phyloP scores from a whole-genome alignment of 1,140 invertebrate genomes.

The Plutomurus gul region DNA sequence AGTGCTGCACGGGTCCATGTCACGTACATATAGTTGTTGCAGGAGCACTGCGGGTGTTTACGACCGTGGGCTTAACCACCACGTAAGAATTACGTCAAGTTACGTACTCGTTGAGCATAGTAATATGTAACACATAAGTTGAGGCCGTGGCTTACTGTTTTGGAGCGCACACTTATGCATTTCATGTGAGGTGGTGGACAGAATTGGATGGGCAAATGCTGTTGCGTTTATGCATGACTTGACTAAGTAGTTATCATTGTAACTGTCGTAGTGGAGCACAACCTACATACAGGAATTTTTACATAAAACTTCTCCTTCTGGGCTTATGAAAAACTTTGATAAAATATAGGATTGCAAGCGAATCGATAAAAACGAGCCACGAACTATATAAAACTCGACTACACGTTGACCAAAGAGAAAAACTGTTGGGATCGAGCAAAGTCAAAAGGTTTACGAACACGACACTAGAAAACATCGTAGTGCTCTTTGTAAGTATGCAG shows the following conservation, averaged over 20 bases:
- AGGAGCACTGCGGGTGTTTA: too few species aligned
- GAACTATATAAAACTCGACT: background rate
- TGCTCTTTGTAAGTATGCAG: slow-evolving; percentile 12
- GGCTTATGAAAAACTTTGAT: too few species aligned
- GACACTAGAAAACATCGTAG: background rate
- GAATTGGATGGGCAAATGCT: background rate
- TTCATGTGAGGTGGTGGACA: background rate
- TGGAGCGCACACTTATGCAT: background rate
- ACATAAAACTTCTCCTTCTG: background rate
- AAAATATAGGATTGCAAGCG: background rate
- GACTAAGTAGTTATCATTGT: slow-evolving; percentile 18
- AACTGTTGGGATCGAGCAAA: background rate
- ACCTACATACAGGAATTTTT: background rate
- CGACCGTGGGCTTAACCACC: too few species aligned
- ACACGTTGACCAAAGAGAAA: background rate
- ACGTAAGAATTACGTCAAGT: too few species aligned
- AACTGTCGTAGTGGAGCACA: background rate
- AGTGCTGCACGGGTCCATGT: too few species aligned
- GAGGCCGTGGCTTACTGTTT: background rate
- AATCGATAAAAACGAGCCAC: background rate
- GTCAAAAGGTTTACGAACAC: slow-evolving; percentile 15
- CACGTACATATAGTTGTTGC: too few species aligned
- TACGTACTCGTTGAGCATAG: too few species aligned
- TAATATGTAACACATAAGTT: too few species aligned
- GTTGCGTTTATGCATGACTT: slow-evolving; percentile 24